phyloP scores from a whole-genome alignment of 2,797 vertebrate species.

The Falco naumanni region DNA sequence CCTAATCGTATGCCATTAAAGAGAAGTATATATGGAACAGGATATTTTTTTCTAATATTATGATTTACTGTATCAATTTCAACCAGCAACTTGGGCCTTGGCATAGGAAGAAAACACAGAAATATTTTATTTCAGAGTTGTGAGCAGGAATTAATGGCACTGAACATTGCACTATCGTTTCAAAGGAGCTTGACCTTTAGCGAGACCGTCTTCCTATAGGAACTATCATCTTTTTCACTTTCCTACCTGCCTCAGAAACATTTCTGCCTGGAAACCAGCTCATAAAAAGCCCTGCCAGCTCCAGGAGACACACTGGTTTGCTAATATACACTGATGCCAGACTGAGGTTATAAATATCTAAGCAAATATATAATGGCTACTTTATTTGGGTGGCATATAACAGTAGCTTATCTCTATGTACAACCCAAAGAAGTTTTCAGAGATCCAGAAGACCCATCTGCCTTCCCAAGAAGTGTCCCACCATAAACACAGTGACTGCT shows the following conservation, averaged over 20 bases:
- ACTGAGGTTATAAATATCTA: not conserved
- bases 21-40: not conserved
- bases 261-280: not conserved
- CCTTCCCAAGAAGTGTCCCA: not conserved
- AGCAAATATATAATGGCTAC: not conserved
- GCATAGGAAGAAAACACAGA: not conserved
- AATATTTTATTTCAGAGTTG: not conserved
- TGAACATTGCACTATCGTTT: not conserved
- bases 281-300: not conserved
- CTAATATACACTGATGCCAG: fast-evolving
- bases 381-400: not conserved
- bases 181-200: not conserved
- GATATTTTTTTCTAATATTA: not conserved
- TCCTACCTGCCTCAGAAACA: not conserved
- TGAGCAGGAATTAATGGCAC: not conserved
- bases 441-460: not conserved
- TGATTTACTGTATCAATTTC: not conserved
- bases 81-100: not conserved
- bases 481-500: not conserved
- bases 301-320: not conserved
- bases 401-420: not conserved
- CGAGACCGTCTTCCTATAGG: not conserved
- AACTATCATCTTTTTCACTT: not conserved
- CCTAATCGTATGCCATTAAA: conserved; percentile 1
- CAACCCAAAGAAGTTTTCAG: not conserved